Evolutionary conservation across 2,888 invertebrate genomes (phyloP).

Genomic region (Opisthograptis luteolata): DNA sequence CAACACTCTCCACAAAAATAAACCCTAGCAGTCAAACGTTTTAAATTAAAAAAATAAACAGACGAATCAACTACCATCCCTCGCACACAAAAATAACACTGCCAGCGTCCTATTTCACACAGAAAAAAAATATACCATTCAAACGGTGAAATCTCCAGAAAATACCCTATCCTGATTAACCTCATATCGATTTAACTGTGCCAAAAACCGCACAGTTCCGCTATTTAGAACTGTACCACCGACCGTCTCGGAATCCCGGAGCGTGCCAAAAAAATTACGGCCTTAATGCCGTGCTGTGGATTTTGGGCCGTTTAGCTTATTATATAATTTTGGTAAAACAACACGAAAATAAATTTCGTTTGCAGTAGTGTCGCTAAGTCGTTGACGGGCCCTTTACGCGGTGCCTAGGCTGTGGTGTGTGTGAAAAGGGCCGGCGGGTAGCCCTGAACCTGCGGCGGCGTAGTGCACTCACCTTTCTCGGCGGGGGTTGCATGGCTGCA

Average conservation of each 20-base stretch:
- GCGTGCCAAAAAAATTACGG: slow-evolving; percentile 3
- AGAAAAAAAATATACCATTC: neutral
- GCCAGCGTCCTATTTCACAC: neutral
- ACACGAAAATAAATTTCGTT: slow-evolving; percentile 13
- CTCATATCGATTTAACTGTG: slow-evolving; percentile 37
- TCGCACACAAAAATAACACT: neutral
- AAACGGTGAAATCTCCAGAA: neutral
- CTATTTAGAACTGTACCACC: slow-evolving; percentile 10
- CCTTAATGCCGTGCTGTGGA: neutral
- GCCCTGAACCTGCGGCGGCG: slow-evolving; percentile 8
- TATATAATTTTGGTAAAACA: slow-evolving; percentile 30
- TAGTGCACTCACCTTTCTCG: slow-evolving; percentile 90
- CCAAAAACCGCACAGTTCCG: slow-evolving; percentile 20
- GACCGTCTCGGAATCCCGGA: neutral
- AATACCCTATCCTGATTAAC: slow-evolving; percentile 19
- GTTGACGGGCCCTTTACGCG: neutral
- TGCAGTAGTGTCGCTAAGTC: slow-evolving; percentile 3
- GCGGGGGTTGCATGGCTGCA: slow-evolving; percentile 91
- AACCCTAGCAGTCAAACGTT: too few relatives aligned
- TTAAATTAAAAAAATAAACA: too few relatives aligned
- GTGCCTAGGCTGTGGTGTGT: neutral
- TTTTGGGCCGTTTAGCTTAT: slow-evolving; percentile 15
- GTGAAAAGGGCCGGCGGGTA: neutral
- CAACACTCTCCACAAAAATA: too few relatives aligned
- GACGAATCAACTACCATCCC: too few relatives aligned